phyloP scores from a whole-genome alignment of 2,113 vertebrate species.

The Clupea harengus region DNA sequence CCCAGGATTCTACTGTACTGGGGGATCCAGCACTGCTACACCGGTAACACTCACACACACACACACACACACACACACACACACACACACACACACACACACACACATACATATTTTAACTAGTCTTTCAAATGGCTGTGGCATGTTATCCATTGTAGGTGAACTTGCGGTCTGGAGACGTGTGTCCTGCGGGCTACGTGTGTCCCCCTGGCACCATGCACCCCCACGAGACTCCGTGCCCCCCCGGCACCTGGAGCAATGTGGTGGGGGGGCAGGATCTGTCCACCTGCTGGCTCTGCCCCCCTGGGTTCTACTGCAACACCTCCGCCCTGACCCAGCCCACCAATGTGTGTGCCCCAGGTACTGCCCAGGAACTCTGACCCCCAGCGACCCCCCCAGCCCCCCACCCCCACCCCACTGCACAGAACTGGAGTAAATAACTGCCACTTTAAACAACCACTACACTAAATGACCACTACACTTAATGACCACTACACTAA shows the following conservation, averaged over 20 bases:
- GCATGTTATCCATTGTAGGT: slow-evolving; percentile 60
- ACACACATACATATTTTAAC: not conserved
- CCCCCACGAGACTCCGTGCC: slow-evolving; percentile 76
- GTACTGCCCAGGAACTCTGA: slow-evolving; percentile 46
- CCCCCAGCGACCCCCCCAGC: no score
- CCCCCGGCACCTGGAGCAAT: slow-evolving; percentile 81
- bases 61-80: not conserved
- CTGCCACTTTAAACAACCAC: no score
- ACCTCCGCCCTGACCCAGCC: slow-evolving; percentile 72
- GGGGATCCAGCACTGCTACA: slow-evolving; percentile 69
- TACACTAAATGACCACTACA: no score
- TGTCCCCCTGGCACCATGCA: slow-evolving; percentile 76
- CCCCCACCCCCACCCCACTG: no score
- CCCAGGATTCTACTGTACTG: slow-evolving; percentile 73
- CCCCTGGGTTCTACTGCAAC: slow-evolving; percentile 81
- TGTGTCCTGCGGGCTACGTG: slow-evolving; percentile 78
- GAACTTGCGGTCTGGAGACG: slow-evolving; percentile 69
- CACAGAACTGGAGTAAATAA: no score
- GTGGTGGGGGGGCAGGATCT: slow-evolving; percentile 69
- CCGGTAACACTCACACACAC: slow-evolving; percentile 69
- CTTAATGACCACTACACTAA: no score
- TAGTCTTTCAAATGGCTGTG: no score
- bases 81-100: no score
- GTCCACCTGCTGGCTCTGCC: slow-evolving; percentile 78
- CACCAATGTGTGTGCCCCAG: slow-evolving; percentile 68